These are phyloP conservation scores for Halcyon smyrnensis DNA, from an alignment of 2,797 vertebrate genomes.

Conservation along the genomic window DNA sequence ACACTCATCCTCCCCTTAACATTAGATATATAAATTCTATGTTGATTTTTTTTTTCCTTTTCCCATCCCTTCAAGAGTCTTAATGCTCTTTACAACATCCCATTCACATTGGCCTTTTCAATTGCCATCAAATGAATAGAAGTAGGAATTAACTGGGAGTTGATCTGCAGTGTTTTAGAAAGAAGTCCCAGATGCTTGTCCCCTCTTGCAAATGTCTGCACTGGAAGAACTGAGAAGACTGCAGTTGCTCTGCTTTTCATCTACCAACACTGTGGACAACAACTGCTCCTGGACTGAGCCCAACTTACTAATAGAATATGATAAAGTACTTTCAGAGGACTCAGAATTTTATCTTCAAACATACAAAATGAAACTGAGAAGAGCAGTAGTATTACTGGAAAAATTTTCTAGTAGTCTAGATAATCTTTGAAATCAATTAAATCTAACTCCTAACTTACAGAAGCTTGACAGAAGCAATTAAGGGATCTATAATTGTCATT, in stretches of 20 bases:
- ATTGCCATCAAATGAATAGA: background rate
- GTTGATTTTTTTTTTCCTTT: background rate
- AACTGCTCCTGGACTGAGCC: background rate
- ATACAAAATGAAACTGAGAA: background rate
- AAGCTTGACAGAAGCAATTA: background rate
- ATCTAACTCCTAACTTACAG: background rate
- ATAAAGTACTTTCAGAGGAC: background rate
- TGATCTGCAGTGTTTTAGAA: background rate
- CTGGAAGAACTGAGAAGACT: background rate
- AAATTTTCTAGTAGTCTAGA: no score
- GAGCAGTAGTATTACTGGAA: background rate
- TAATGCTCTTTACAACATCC: background rate
- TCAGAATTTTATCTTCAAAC: background rate
- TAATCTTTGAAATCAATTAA: background rate
- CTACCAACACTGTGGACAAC: background rate
- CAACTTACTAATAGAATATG: background rate
- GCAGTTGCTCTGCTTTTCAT: background rate
- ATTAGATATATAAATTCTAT: background rate
- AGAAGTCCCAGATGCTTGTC: background rate
- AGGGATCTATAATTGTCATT: background rate
- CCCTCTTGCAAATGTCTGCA: accelerated
- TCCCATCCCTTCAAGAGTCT: background rate
- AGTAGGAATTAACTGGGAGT: background rate
- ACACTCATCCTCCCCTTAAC: accelerated
- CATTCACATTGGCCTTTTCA: background rate